Base-by-base conservation (phyloP, 2,113 vertebrate species). In the Indicator maculatus region DNA sequence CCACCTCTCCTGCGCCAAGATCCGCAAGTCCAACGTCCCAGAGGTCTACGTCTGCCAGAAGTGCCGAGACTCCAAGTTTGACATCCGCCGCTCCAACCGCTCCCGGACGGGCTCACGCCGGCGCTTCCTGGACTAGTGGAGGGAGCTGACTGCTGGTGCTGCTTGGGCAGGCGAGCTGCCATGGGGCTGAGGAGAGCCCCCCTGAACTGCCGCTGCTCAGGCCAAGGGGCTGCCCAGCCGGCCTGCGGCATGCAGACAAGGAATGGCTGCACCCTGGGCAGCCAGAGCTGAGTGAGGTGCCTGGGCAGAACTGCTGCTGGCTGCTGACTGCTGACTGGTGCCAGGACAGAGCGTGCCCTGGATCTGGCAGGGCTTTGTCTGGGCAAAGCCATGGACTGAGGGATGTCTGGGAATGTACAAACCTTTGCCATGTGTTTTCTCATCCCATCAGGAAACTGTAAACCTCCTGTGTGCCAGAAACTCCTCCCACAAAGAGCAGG, bases 1-100 rank as follows among this genome's bases (percentile, higher is more conserved):
- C 88, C 99, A 99, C 97, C 98, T 99, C 93, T 99, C 99, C 23
- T 99, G 99, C 13, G 99, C 99, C 44, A 99, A 99, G 95, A 99
- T 99, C 97, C 99, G 99, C 84, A 99, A 99, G 85, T 99, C 99
- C 24, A 99, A 99, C 3, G 99, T 99, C 77, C 99, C 99, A 1
- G 99, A 99, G 98, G 98, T 99, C 85, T 99, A 99, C 44, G 97
- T 99, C 79, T 99, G 99, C 97, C 99, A 99, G 97, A 98, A 98
- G 97, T 99, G 99, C 98, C 98, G 98, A 97, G 99, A 99, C 96
- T 98, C 98, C 67, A 98, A 98, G 95, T 97, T 98, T n/a, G 98
- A 99, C 89, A 98, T 99, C 94, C 98, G 99, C 33, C 99, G 99
- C 26, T 99, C 99, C 23, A 99, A 98, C 97, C 99, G 99, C 24